A percentile compares a stretch with the other conserved stretches of the same genome.
These are phyloP conservation scores for Venustoraphidia nigricollis DNA, from an alignment of 2,888 invertebrate genomes.

Conservation along the genomic window DNA sequence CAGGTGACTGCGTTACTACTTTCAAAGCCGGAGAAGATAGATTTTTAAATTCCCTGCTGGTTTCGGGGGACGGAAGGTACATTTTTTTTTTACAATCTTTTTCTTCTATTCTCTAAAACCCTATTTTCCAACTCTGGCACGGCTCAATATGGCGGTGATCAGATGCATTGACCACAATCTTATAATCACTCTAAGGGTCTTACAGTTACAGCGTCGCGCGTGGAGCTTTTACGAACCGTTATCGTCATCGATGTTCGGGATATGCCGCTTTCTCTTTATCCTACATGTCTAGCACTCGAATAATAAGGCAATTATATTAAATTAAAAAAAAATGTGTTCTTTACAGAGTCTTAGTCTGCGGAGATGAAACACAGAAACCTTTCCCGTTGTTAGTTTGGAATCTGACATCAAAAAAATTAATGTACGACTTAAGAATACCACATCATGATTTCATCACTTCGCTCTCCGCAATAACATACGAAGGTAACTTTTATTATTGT, in stretches of 20 bases:
- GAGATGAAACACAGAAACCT: conserved; percentile 85
- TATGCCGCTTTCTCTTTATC: too few relatives aligned
- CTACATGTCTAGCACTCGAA: too few relatives aligned
- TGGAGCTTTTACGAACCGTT: too few relatives aligned
- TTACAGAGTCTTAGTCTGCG: conserved; percentile 66
- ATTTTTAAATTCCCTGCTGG: conserved; percentile 73
- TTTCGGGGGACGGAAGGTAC: conserved; percentile 71
- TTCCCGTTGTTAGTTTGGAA: conserved; percentile 85
- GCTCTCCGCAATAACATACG: conserved; percentile 70
- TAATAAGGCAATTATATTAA: background rate
- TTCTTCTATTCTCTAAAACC: too few relatives aligned
- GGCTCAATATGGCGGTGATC: too few relatives aligned
- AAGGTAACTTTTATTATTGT: conserved; percentile 33
- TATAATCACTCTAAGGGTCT: too few relatives aligned
- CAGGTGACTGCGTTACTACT: conserved; percentile 66
- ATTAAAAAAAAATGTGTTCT: conserved; percentile 3
- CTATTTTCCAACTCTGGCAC: too few relatives aligned
- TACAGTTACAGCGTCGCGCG: too few relatives aligned
- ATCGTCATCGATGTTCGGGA: too few relatives aligned
- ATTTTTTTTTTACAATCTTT: background rate
- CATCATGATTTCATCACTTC: conserved; percentile 80
- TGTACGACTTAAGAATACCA: conserved; percentile 75
- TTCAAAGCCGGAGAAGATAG: conserved; percentile 85
- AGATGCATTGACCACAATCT: too few relatives aligned
- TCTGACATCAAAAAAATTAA: conserved; percentile 62